Percentiles rank a stretch among this genome's conserved stretches.
phyloP scores from a whole-genome alignment of 2,888 invertebrate species.

The Mycalesis mineus region DNA sequence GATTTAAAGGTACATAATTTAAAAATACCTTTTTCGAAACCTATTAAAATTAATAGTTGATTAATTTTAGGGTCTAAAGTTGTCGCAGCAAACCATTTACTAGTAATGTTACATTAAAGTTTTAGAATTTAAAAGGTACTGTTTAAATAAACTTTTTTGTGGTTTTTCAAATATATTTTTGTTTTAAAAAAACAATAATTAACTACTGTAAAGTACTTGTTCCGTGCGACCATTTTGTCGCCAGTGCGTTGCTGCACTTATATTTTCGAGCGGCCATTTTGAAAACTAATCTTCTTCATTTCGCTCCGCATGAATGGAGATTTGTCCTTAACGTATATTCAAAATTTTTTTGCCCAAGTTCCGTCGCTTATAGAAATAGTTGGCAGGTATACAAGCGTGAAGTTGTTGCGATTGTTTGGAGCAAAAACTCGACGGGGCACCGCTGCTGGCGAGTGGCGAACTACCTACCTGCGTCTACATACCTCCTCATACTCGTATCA shows the following conservation, averaged over 20 bases:
- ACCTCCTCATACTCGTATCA: no score
- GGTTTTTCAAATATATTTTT: no score
- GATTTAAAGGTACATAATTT: no score
- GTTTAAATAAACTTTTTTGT: no score
- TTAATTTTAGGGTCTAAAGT: no score
- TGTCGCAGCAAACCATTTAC: no score
- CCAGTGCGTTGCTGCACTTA: not conserved
- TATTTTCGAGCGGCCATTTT: conserved; percentile 12
- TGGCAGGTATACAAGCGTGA: conserved; percentile 31
- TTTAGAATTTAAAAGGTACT: no score
- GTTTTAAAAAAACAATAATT: no score
- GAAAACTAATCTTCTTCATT: conserved; percentile 16
- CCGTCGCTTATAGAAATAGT: conserved; percentile 28
- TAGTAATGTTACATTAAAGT: no score
- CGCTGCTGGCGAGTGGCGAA: not conserved
- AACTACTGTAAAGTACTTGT: not conserved
- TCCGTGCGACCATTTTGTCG: not conserved
- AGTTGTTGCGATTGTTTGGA: conserved; percentile 15
- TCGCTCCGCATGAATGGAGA: conserved; percentile 24
- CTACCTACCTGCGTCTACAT: no score
- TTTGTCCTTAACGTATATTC: conserved; percentile 24
- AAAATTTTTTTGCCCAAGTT: conserved; percentile 23
- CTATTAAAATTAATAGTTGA: no score
- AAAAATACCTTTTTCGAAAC: no score
- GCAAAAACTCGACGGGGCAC: conserved; percentile 12